Base-by-base conservation (phyloP, 2,797 vertebrate species). In the Botia almorhae region DNA sequence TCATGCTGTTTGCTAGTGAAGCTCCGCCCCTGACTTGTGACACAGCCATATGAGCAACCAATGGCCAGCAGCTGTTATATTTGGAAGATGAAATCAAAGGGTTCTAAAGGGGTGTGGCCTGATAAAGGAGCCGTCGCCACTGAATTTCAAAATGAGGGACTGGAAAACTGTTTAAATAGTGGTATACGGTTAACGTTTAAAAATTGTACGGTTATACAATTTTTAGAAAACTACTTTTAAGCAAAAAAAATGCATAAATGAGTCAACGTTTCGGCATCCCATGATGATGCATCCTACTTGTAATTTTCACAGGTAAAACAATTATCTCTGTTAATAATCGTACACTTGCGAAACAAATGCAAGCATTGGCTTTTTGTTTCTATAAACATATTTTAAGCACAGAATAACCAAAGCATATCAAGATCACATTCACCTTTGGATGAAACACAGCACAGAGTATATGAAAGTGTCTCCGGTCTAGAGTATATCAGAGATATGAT, bases 1-100 rank as follows among this genome's bases (percentile, higher is more conserved):
- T 92, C 91, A 92, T 92, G 91, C 90, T 93, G 87, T 87, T 89
- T 86, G 81, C 82, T 87, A 82, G 81, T 89, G 75, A 87, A 82
- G 74, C 74, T 83, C 83, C 80, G 39, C 64, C 81, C 80, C 76
- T 11, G 80, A 87, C 81, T 84, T 82, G 74, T 67, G 75, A 86
- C 85, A 85, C 50, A 74, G 65, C 53, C 67, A 85, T 76, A 60
- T 69, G 78, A 87, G 87, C 84, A 87, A 88, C 87, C 65, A 58
- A 78, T 74, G 63, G 48, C 71, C 19, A 81, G 87, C 78, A 81
- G 81, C 78, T 84, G 87, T 84, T 10, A 81, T 84, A 79, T 76
- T 78, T 69, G 36, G 71, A 33, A 78, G 77, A 71, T 55, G 81
- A 69, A 74, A 72, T 26, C 60, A 39, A 58, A 29, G 36, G 36